phyloP scores from a whole-genome alignment of 2,113 vertebrate genomes.

The Tychaedon coryphoeus region DNA sequence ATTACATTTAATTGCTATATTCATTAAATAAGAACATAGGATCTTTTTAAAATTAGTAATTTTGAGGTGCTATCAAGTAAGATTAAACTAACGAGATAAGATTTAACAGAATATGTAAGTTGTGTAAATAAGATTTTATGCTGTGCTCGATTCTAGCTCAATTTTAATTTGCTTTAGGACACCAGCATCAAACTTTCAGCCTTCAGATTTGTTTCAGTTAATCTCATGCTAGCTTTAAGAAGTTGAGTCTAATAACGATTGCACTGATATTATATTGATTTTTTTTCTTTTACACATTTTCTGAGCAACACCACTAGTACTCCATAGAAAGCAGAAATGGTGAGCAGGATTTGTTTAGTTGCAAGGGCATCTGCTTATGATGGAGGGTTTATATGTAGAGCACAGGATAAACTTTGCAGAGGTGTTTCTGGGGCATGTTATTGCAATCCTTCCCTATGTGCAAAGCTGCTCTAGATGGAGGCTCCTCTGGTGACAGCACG shows the following conservation, averaged over 20 bases:
- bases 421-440: not conserved
- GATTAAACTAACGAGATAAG: conserved; percentile 42
- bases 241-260: not conserved
- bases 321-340: not conserved
- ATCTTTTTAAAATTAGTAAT: not conserved
- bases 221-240: conserved; percentile 55
- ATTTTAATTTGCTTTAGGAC: conserved; percentile 56
- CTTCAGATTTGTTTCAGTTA: conserved; percentile 27
- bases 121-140: conserved; percentile 48
- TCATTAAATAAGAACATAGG: conserved; percentile 23
- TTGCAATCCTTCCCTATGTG: not conserved
- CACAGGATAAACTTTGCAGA: not conserved
- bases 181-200: conserved; percentile 13
- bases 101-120: conserved; percentile 12
- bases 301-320: not conserved
- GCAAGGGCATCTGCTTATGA: not conserved
- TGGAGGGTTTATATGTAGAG: not conserved
- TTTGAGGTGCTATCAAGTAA: conserved; percentile 30
- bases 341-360: not conserved
- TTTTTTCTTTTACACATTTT: not conserved
- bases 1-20: conserved; percentile 16
- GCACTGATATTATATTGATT: conserved; percentile 6
- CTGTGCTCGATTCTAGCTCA: not conserved
- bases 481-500: not conserved
- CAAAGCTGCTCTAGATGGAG: not conserved